These are phyloP conservation scores for Nicator chloris DNA, from an alignment of 2,113 vertebrate genomes.

Conservation along the genomic window DNA sequence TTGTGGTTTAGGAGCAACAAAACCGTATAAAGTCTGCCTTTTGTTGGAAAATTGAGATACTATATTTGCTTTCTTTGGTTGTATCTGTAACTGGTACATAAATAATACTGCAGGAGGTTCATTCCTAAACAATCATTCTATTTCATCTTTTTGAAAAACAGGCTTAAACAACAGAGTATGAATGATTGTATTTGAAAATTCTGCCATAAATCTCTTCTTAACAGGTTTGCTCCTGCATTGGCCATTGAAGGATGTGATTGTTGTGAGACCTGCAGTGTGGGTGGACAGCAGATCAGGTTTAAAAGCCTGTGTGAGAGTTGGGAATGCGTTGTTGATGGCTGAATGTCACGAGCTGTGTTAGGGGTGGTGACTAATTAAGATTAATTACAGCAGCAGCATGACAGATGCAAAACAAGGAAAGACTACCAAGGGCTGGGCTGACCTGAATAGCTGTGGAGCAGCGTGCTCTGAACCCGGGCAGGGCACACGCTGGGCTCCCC, in stretches of 20 bases:
- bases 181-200: background rate
- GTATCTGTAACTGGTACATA: background rate
- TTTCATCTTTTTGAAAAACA: background rate
- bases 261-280: background rate
- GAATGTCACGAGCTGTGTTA: background rate
- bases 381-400: background rate
- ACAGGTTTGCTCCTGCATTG: background rate
- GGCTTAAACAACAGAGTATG: background rate
- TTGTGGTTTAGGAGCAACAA: background rate
- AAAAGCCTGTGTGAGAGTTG: background rate
- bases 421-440: background rate
- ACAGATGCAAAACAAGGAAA: background rate
- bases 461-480: fast-evolving
- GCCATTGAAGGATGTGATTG: background rate
- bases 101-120: background rate
- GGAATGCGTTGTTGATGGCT: background rate
- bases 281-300: background rate
- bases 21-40: background rate
- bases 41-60: background rate
- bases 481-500: fast-evolving
- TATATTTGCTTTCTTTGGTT: background rate
- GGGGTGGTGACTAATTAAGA: background rate
- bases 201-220: background rate
- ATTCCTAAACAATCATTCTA: background rate
- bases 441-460: background rate